Conservation (phyloP, 2,888 invertebrate species). For the Helobdella robusta region DNA sequence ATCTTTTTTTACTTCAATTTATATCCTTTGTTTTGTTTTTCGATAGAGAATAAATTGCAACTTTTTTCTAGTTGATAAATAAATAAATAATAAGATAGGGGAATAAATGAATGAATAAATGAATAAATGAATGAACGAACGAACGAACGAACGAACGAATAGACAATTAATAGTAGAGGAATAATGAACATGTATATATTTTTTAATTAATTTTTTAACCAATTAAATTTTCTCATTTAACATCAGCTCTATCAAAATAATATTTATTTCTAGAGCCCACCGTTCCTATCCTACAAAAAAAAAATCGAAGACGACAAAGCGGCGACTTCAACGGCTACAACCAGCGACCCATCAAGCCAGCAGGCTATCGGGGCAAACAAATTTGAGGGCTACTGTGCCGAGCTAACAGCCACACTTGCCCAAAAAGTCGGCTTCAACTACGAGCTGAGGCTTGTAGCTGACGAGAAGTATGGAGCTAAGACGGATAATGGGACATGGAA, state of each 20-base stretch:
- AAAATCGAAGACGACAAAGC: constrained; percentile 35
- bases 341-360: constrained; percentile 62
- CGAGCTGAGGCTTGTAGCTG: constrained; percentile 34
- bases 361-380: no score
- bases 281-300: constrained; percentile 41
- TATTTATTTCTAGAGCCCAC: constrained; percentile 33
- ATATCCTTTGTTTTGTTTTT: no score
- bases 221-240: no score
- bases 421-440: constrained; percentile 48
- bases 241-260: no score
- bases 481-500: constrained; percentile 43
- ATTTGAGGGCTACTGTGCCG: constrained; percentile 52
- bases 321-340: constrained; percentile 35
- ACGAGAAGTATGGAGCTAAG: constrained; percentile 34
- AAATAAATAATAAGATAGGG: no score
- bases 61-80: no score
- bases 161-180: no score
- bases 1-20: no score
- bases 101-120: no score
- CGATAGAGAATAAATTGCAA: no score
- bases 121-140: no score
- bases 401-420: constrained; percentile 48
- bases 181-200: background rate
- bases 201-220: background rate
- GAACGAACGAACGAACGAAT: no score